Evolutionary conservation across 2,113 vertebrate genomes (phyloP).

Genomic region (Ailuropoda melanoleuca): DNA sequence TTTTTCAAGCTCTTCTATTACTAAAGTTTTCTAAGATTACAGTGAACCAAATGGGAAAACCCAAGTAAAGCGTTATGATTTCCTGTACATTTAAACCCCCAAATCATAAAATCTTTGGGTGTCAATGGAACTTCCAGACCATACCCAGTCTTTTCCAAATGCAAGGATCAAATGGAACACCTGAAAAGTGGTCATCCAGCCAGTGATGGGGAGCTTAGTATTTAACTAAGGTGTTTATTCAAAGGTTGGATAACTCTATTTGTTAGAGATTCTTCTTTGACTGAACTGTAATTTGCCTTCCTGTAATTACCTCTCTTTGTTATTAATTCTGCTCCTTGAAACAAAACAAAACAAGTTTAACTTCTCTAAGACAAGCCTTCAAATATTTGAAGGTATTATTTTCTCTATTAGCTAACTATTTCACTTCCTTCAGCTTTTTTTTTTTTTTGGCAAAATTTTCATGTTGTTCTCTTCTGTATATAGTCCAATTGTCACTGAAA

Average conservation of each 20-base stretch:
- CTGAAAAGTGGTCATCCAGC: neutral
- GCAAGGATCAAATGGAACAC: neutral
- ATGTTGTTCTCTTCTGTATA: neutral
- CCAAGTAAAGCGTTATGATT: neutral
- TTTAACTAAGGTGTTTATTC: neutral
- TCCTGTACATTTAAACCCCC: neutral
- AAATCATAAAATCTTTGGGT: neutral
- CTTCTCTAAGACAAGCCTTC: neutral
- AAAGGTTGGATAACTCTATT: constrained; percentile 8
- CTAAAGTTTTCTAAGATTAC: neutral
- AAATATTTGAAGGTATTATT: neutral
- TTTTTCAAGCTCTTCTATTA: neutral
- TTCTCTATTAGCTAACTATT: neutral
- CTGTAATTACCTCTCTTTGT: constrained; percentile 15
- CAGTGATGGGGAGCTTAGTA: neutral
- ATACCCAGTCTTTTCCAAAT: neutral
- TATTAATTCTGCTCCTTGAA: constrained; percentile 35
- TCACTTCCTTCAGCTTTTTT: neutral
- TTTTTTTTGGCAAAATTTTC: neutral
- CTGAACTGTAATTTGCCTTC: neutral
- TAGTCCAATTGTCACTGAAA: neutral
- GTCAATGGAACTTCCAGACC: neutral
- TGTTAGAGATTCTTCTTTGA: neutral
- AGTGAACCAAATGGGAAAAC: neutral
- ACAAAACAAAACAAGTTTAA: neutral